Percentiles rank a stretch among this genome's conserved stretches.
Conservation (phyloP, 2,888 invertebrate genomes). For the Sialis lutaria region DNA sequence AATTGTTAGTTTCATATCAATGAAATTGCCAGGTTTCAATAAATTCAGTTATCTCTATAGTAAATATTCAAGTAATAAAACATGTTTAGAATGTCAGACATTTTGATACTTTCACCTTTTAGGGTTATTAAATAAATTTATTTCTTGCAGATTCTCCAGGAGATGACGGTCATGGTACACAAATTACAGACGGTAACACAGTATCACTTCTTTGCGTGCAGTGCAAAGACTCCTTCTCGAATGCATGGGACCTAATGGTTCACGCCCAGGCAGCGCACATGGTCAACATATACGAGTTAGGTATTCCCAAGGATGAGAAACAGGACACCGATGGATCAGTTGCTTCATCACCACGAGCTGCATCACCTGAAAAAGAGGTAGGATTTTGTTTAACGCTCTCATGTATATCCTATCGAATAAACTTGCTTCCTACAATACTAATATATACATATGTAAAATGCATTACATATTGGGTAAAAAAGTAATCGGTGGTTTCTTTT, state of each 20-base stretch:
- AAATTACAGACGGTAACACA: slow-evolving; percentile 15
- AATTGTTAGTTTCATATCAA: no score
- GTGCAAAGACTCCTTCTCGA: slow-evolving; percentile 46
- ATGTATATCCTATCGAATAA: no score
- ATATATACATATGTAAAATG: no score
- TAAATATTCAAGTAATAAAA: no score
- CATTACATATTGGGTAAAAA: no score
- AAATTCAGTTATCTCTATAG: no score
- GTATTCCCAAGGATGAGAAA: slow-evolving; percentile 19
- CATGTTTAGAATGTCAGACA: no score
- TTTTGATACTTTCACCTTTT: no score
- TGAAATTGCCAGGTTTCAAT: no score
- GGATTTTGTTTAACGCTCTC: neutral
- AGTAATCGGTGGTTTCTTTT: no score
- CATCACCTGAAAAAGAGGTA: slow-evolving; percentile 1
- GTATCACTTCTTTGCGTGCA: slow-evolving; percentile 42
- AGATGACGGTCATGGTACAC: neutral
- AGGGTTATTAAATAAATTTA: neutral
- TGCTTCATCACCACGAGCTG: neutral
- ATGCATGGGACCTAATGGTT: slow-evolving; percentile 53
- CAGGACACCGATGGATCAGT: slow-evolving; percentile 1
- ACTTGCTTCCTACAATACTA: no score
- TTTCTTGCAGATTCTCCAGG: slow-evolving; percentile 4
- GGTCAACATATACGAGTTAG: slow-evolving; percentile 50
- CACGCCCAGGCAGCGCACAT: slow-evolving; percentile 51